Conservation (phyloP, 1,140 invertebrate genomes). For the Venustaconcha ellipsiformis region DNA sequence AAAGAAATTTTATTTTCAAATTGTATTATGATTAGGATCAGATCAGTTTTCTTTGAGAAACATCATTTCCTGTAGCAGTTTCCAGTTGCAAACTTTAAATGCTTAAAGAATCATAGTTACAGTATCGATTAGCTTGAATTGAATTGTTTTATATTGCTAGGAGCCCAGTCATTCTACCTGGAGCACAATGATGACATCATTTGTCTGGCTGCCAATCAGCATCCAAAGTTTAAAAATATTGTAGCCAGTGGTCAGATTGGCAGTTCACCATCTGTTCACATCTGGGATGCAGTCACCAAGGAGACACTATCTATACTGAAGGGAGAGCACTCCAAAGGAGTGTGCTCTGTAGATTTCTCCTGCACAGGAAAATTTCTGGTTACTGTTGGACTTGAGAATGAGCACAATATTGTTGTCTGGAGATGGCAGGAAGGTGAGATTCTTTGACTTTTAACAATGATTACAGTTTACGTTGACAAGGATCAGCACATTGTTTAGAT, state of each 20-base stretch:
- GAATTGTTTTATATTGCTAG: conserved; percentile 44
- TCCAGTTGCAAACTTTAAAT: too few relatives aligned
- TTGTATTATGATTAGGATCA: too few relatives aligned
- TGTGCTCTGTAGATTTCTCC: conserved; percentile 68
- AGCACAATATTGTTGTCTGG: conserved; percentile 67
- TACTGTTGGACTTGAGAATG: conserved; percentile 64
- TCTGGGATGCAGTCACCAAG: conserved; percentile 67
- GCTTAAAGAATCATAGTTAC: too few relatives aligned
- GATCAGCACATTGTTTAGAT: neutral
- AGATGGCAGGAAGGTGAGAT: conserved; percentile 68
- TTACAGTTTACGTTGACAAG: neutral
- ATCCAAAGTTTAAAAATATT: conserved; percentile 65
- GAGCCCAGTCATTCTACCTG: conserved; percentile 67
- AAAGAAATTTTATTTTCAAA: too few relatives aligned
- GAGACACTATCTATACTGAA: conserved; percentile 64
- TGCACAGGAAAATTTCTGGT: conserved; percentile 67
- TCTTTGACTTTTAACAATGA: neutral
- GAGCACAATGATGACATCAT: conserved; percentile 70
- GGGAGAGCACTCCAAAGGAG: conserved; percentile 61
- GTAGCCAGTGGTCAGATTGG: conserved; percentile 69
- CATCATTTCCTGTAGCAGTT: too few relatives aligned
- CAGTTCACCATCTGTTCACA: conserved; percentile 58
- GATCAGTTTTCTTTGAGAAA: too few relatives aligned
- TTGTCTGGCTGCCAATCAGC: conserved; percentile 66
- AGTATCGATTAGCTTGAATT: too few relatives aligned